Percentiles rank a stretch among this genome's conserved stretches.
Evolutionary conservation across 1,140 invertebrate genomes (phyloP).

Genomic region (Drosophila santomea): DNA sequence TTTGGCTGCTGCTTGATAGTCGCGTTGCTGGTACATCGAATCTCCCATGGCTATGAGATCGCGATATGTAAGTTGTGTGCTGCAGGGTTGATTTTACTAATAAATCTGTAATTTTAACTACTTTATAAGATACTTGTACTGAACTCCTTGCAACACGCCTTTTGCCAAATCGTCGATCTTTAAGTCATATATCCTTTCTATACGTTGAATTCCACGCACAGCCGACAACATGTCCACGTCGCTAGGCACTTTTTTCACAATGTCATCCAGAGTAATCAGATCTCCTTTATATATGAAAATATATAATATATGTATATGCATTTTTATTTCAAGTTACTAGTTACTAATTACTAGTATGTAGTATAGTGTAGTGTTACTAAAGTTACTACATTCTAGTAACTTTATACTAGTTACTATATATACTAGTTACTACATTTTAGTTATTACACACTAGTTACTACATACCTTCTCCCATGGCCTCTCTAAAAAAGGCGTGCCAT

Average conservation of each 20-base stretch:
- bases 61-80: conserved; percentile 20
- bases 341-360: no score
- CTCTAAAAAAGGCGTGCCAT: conserved; percentile 26
- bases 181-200: conserved; percentile 12
- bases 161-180: conserved; percentile 20
- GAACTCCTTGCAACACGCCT: conserved; percentile 4
- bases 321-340: no score
- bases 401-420: no score
- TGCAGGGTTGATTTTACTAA: not conserved
- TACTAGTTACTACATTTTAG: no score
- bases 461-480: not conserved
- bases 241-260: conserved; percentile 9
- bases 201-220: conserved; percentile 11
- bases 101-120: not conserved
- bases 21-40: conserved; percentile 15
- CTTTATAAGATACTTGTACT: conserved; percentile 7
- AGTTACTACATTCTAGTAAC: no score
- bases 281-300: not conserved
- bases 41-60: conserved; percentile 42
- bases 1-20: conserved; percentile 34
- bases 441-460: no score
- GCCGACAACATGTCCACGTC: conserved; percentile 8
- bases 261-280: not conserved
- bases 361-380: no score
- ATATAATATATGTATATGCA: no score